Base-by-base conservation (phyloP, 2,888 invertebrate species). In the Heteropelma amictum region DNA sequence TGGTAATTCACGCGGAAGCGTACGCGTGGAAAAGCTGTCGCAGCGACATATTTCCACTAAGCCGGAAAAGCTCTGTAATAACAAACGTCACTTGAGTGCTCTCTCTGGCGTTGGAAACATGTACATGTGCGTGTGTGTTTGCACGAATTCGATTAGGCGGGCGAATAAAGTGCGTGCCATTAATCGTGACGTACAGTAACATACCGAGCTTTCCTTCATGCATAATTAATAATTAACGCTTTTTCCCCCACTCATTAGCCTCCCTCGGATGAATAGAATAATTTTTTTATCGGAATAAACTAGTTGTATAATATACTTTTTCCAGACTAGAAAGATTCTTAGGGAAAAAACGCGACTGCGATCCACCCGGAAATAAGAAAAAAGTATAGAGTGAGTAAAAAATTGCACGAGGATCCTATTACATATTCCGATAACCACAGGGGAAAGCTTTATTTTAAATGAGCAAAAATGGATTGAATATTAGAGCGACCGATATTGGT, bases 381-480 rank as follows among this genome's bases (percentile, higher is more conserved):
- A 19, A 17, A 10, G 17, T 10, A n/a, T 3, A n/a, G 17, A 12
- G 49, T 28, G 45, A 14, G 56, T 45, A 63, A 35, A 64, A 49
- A 61, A 54, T 8, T 42, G 28, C 28, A 19, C 35, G 17, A 4
- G 21, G 53, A 54, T 45, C 58, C 53, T 58, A 60, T 74, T 64
- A 35, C 28, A 74, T 70, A 65, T 74, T 70, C 70, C 74, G 65
- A 74, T 74, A 74, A 74, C 58, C 74, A 58, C 74, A 38, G 54
- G 54, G 23, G 30, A 53, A 38, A 61, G 64, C 35, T 69, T 74
- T 70, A 74, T 69, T 74, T 54, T 60, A 70, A 74, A 65, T 60
- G 53, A 70, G 70, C 40, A 74, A 74, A 65, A 74, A 60, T 70
- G 23, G 65, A 74, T 74, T 54, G 64, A 74, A 74, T 74, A 70